Evolutionary conservation across 1,140 invertebrate species (phyloP).

Genomic region (Micrasema minimum): DNA sequence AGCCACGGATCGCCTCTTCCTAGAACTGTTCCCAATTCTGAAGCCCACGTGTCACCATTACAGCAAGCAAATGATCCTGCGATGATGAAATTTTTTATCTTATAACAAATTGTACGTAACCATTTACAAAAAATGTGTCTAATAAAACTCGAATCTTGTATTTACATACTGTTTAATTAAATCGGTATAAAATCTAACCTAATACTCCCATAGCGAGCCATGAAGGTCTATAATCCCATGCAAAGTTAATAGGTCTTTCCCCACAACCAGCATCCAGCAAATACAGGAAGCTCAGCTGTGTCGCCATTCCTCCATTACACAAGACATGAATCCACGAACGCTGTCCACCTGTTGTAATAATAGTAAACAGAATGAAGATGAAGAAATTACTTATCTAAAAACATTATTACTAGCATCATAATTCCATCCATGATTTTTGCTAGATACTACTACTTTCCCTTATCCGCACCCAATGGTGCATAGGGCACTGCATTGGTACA

Average conservation of each 20-base stretch:
- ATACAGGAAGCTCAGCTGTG: constrained; percentile 81
- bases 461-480: no score
- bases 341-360: constrained; percentile 73
- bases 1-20: constrained; percentile 76
- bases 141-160: no score
- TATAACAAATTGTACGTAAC: no score
- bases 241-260: constrained; percentile 84
- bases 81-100: no score
- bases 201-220: constrained; percentile 85
- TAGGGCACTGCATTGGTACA: no score
- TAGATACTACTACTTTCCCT: no score
- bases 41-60: constrained; percentile 93
- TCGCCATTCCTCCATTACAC: constrained; percentile 89
- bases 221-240: constrained; percentile 78
- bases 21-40: constrained; percentile 86
- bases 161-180: no score
- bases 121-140: no score
- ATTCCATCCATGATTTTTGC: no score
- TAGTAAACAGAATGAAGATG: not conserved
- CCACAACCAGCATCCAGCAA: constrained; percentile 82
- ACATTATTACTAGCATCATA: no score
- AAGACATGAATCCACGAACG: constrained; percentile 92
- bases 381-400: no score
- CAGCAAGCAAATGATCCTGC: constrained; percentile 81
- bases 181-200: constrained; percentile 62